Evolutionary conservation across 1,140 invertebrate genomes (phyloP), one percentile per base, ranked within the genome.

Genomic region (Amyelois transitella): DNA sequence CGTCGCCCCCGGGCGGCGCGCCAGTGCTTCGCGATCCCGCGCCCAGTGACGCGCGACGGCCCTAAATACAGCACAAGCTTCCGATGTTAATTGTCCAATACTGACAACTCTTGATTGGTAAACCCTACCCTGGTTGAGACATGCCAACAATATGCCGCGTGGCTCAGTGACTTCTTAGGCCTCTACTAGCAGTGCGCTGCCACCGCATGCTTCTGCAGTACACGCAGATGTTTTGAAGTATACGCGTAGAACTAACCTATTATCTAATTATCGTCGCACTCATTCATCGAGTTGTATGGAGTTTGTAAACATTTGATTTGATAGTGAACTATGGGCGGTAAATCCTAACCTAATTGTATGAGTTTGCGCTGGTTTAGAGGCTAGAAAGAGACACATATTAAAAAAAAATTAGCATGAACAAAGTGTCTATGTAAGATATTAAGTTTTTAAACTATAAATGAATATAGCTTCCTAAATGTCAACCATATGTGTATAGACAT

Each of bases 11-110:
- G 77, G 75, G 68, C 69, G 63, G 61, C 69, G 62, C 70, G 71
- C 69, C 77, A 86, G 83, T 84, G 72, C 67, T 62, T 67, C 83
- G 81, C 79, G 79, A 76, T 66, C 75, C 72, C 77, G 81, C 77
- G 69, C 61, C 69, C 62, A 75, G 65, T 70, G 77, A 77, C 83
- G 75, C 81, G 81, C 75, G 70, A 78, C 75, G 75, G 79, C 70
- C 77, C 74, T 61, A 58, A 66, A 66, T 66, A 74, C 65, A 73
- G 63, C 67, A 79, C 74, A 67, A 82, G 77, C 78, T 82, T 77
- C 72, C 79, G 73, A 81, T 86, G 65, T 67, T 79, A 72, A 76
- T 75, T 75, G 68, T 69, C 57, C 53, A 51, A 56, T 24, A 74
- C 67, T 71, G 71, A 76, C 71, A 74, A 72, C 57, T 66, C 55